phyloP scores from a whole-genome alignment of 2,113 vertebrate genomes.

The Pyrgilauda ruficollis region DNA sequence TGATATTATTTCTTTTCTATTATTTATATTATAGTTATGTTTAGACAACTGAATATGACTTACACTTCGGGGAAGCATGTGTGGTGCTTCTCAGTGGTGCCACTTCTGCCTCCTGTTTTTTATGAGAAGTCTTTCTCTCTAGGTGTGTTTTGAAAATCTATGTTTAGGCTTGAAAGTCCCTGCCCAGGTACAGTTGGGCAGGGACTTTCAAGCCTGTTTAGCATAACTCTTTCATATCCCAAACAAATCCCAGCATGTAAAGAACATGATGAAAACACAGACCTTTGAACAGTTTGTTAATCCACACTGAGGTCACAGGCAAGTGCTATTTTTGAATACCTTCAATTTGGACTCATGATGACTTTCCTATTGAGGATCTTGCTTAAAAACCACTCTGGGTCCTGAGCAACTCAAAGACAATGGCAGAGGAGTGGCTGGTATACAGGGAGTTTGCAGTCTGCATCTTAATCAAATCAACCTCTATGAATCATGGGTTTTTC shows the following conservation, averaged over 20 bases:
- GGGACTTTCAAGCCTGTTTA: background rate
- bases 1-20: background rate
- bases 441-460: background rate
- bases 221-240: background rate
- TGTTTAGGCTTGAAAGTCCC: background rate
- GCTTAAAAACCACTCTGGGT: background rate
- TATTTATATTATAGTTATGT: background rate
- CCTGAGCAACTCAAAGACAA: background rate
- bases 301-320: rapidly evolving
- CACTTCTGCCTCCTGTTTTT: background rate
- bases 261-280: background rate
- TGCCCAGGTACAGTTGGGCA: background rate
- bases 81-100: background rate
- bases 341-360: background rate
- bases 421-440: background rate
- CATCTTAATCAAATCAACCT: background rate
- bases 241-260: background rate
- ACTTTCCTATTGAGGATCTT: background rate
- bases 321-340: background rate
- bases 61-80: background rate
- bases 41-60: background rate
- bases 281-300: background rate
- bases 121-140: background rate
- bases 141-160: background rate
- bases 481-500: background rate